Base-by-base conservation (phyloP, 2,797 vertebrate genomes). In the Darevskia mixta region DNA sequence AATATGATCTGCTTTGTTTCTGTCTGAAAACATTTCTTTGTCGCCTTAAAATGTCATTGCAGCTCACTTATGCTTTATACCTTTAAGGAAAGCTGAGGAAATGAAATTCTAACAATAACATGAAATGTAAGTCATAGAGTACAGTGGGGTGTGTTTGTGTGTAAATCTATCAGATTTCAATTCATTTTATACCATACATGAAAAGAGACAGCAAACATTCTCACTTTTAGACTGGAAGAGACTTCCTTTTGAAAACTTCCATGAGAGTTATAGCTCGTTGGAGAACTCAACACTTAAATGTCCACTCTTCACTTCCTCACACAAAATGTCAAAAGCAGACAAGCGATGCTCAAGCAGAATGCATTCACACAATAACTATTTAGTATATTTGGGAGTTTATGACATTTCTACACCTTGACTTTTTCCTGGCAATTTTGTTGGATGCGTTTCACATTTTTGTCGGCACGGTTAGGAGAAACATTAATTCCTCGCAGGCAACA, bases 21-120 rank as follows among this genome's bases (percentile, higher is more conserved):
- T 80, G 79, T 67, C 49, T 87, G 83, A 94, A 85, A 91, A 83
- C 93, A 92, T 94, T 75, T 88, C 87, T 86, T 88, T 92, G 87
- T 94, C 95, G 94, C 92, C 91, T 88, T 76, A 76, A 94, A 94
- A 93, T 87, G 86, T 90, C 94, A 61, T 0, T 25, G 17, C 92
- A 94, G 91, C 88, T 82, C 94, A 79, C 90, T 95, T 95, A 94
- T 84, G 93, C 93, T 91, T 91, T 88, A 89, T 92, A 91, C 93
- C 81, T 87, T 93, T 35, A 72, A 23, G 35, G 71, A 92, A 95
- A 94, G 94, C 94, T 81, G 88, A 87, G 93, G 90, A 92, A 81
- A 71, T 95, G 13, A 92, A 82, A 83, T 91, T 66, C 38, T 49
- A 94, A 92, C 76, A 91, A 86, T 27, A 89, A 92, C 91, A 95